A percentile compares a stretch with the other conserved stretches of the same genome.
These are phyloP conservation scores for Argyresthia albistria DNA, from an alignment of 2,888 invertebrate genomes.

Conservation along the genomic window DNA sequence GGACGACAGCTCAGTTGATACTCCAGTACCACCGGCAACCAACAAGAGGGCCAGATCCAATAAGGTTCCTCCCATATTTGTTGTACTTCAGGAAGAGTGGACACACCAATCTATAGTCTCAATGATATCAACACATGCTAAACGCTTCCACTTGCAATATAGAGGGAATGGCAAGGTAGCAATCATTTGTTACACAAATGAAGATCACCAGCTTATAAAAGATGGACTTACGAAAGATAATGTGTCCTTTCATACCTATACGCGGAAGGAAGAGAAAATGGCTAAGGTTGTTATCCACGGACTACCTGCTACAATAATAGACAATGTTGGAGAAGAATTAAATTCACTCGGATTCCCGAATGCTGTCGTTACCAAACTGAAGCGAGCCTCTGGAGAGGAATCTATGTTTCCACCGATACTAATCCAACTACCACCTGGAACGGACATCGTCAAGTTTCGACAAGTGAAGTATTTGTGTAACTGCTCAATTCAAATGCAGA, in stretches of 20 bases:
- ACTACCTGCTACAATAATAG: no score
- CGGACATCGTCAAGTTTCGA: background rate
- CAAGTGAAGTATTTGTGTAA: background rate
- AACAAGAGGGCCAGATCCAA: conserved; percentile 2
- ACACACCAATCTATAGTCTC: conserved; percentile 4
- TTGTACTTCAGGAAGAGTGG: conserved; percentile 2
- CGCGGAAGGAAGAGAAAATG: conserved; percentile 8
- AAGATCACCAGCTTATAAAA: conserved; percentile 6
- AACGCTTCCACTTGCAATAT: conserved; percentile 5
- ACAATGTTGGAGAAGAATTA: no score
- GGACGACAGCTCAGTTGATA: background rate
- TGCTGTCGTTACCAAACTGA: no score
- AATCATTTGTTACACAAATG: conserved; percentile 1
- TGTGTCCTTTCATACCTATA: background rate
- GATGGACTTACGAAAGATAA: conserved; percentile 2
- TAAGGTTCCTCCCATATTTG: conserved; percentile 4
- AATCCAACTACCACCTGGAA: background rate
- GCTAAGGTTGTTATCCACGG: no score
- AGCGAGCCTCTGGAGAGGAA: no score
- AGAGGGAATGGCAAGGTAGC: conserved; percentile 1
- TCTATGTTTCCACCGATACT: background rate
- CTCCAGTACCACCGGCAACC: background rate
- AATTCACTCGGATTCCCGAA: no score
- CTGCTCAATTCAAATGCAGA: background rate
- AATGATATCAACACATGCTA: background rate